These are phyloP conservation scores for Antechinus flavipes DNA, from an alignment of 2,113 vertebrate species.

Conservation along the genomic window DNA sequence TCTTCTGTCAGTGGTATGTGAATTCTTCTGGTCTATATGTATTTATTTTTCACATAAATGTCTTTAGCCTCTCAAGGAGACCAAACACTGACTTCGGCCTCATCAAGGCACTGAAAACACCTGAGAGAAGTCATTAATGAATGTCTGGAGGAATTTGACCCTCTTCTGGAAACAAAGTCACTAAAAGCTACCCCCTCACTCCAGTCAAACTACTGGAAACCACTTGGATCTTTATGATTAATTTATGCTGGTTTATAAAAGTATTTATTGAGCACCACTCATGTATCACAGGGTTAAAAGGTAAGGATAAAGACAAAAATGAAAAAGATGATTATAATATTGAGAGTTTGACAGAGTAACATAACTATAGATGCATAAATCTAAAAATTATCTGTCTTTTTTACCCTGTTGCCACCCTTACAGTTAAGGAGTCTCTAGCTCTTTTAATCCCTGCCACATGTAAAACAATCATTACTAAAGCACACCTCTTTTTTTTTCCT, in stretches of 20 bases:
- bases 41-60: constrained; percentile 71
- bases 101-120: background rate
- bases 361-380: background rate
- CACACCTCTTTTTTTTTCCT: background rate
- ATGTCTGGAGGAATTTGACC: background rate
- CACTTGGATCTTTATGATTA: background rate
- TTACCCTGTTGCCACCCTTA: background rate
- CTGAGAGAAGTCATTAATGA: background rate
- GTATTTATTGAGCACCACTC: background rate
- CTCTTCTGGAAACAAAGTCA: background rate
- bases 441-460: background rate
- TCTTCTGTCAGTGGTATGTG: constrained; percentile 69
- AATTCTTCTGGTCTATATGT: constrained; percentile 70
- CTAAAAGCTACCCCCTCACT: background rate
- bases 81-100: background rate
- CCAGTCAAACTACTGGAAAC: background rate
- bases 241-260: background rate
- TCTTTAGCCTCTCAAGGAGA: background rate
- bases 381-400: background rate
- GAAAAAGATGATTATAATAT: background rate
- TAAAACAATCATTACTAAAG: background rate
- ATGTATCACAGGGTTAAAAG: background rate
- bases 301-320: background rate
- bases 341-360: background rate
- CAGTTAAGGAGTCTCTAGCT: background rate